phyloP scores from a whole-genome alignment of 1,140 invertebrate species.

The Probaryconus sp. region DNA sequence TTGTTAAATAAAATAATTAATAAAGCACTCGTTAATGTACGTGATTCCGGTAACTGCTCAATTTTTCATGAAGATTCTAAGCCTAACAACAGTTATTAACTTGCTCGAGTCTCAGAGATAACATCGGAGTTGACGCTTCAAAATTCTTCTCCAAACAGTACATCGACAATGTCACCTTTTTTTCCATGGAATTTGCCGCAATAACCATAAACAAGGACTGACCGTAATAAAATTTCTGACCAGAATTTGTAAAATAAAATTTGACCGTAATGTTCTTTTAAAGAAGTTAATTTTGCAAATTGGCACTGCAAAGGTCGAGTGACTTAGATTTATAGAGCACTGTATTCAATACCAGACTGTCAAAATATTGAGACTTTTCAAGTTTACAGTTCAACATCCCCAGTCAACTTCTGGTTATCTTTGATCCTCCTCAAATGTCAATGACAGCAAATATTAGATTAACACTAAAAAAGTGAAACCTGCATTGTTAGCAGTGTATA shows the following conservation, averaged over 20 bases:
- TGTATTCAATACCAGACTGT: conserved; percentile 8
- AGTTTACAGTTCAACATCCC: no score
- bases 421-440: no score
- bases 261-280: conserved; percentile 8
- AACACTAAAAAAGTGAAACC: no score
- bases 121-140: conserved; percentile 27
- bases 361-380: background rate
- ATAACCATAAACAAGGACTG: conserved; percentile 29
- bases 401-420: no score
- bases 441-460: no score
- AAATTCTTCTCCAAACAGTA: conserved; percentile 27
- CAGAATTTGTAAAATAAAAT: conserved; percentile 29
- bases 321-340: conserved; percentile 16
- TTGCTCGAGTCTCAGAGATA: conserved; percentile 19
- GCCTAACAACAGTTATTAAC: conserved; percentile 34
- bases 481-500: no score
- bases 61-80: conserved; percentile 18
- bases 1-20: conserved; percentile 42
- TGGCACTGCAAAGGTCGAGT: background rate
- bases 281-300: conserved; percentile 38
- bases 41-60: background rate
- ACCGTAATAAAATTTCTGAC: conserved; percentile 32
- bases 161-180: conserved; percentile 13
- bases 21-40: conserved; percentile 12
- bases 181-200: conserved; percentile 14